phyloP scores from a whole-genome alignment of 2,113 vertebrate genomes.

The Chaenocephalus aceratus region DNA sequence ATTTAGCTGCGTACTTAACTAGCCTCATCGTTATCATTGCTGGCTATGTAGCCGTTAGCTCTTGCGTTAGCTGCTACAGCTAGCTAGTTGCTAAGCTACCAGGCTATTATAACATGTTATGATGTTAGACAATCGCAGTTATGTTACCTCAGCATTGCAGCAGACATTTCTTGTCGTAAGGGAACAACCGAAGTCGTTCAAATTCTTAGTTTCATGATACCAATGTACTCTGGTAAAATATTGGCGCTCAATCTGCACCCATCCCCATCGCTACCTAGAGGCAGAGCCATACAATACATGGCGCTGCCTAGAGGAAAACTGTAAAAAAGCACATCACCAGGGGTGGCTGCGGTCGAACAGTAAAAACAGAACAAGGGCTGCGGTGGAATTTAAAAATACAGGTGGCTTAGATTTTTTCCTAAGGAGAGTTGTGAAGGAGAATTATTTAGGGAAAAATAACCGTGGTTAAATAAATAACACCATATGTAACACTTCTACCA shows the following conservation, averaged over 20 bases:
- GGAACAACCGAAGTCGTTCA: constrained; percentile 8
- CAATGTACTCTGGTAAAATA: not conserved
- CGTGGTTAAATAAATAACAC: too few species aligned
- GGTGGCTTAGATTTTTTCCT: too few species aligned
- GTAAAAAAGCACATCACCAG: not conserved
- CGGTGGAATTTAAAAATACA: too few species aligned
- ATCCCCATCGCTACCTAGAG: too few species aligned
- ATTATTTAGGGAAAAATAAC: too few species aligned
- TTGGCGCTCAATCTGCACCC: not conserved
- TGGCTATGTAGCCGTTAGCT: constrained; percentile 27
- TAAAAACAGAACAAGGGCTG: too few species aligned
- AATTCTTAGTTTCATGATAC: constrained; percentile 2
- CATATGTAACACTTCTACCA: too few species aligned
- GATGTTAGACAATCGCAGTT: not conserved
- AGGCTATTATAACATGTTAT: not conserved
- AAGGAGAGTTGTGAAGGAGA: too few species aligned
- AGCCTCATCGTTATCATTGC: not conserved
- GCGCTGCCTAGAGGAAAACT: not conserved
- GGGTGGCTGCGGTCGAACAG: not conserved
- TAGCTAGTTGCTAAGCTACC: constrained; percentile 42
- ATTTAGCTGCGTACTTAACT: not conserved
- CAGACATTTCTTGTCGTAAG: constrained; percentile 45
- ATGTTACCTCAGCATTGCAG: constrained; percentile 70
- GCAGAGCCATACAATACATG: too few species aligned
- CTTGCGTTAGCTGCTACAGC: constrained; percentile 20